Base-by-base conservation (phyloP, 2,113 vertebrate genomes). In the Corythaixoides concolor region DNA sequence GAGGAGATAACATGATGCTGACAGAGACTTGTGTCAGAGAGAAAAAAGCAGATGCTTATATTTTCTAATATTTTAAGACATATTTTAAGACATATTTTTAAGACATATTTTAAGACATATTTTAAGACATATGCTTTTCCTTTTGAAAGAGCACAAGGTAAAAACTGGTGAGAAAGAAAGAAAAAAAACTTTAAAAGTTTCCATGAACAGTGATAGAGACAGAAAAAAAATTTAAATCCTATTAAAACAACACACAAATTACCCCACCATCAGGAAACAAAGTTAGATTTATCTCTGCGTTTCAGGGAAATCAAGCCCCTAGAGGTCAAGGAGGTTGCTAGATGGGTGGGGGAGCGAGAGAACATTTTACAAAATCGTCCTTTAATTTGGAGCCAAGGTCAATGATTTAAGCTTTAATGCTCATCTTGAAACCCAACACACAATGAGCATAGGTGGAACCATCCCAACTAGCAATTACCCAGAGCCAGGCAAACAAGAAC, bases 381-480 rank as follows among this genome's bases (percentile, higher is more conserved):
- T 96, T 37, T 97, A 95, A 80, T 94, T 94, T 96, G 50, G 12
- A 96, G 74, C 77, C 74, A 92, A 85, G 78, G 77, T 85, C 91
- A 91, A 53, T 79, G 89, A 97, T 95, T 97, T 92, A 79, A 84
- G 79, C 49, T 82, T 78, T 41, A 91, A 58, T 73, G 86, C 80
- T 92, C 80, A 60, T 95, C 92, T 79, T 93, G 90, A 97, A 97
- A 90, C 73, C 17, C 3, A 92, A 67, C 45, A 78, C 89, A 90
- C 62, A 93, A 87, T 74, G 64, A 94, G 37, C 75, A 84, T 83
- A 95, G 91, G 90, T 96, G 94, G 91, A 93, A 86, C 53, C 84
- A 90, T 72, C 88, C 89, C 91, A 94, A 95, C 85, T 50, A 93
- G 87, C 91, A 97, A 92, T 96, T 97, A 97, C 49, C 53, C 67